Evolutionary conservation across 2,113 vertebrate species (phyloP).

Genomic region (Aix galericulata): DNA sequence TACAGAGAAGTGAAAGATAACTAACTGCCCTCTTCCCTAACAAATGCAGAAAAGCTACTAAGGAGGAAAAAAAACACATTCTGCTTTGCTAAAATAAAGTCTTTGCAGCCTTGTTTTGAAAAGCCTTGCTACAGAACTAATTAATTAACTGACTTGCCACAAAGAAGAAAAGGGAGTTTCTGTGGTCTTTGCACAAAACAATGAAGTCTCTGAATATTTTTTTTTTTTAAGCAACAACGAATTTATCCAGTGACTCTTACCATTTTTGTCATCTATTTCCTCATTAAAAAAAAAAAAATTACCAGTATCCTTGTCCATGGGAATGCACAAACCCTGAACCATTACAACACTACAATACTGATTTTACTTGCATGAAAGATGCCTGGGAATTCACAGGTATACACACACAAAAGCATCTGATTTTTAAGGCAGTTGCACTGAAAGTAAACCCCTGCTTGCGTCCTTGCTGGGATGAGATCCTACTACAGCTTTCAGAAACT

Average conservation of each 20-base stretch:
- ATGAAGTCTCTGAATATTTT: neutral
- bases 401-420: neutral
- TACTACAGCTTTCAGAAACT: neutral
- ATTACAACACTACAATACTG: neutral
- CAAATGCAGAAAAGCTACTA: neutral
- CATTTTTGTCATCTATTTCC: neutral
- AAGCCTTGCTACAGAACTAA: neutral
- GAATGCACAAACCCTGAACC: neutral
- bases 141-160: neutral
- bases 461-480: neutral
- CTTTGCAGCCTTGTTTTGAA: neutral
- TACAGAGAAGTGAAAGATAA: neutral
- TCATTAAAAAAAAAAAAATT: neutral
- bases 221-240: neutral
- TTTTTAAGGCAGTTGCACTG: neutral
- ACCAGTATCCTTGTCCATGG: neutral
- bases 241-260: neutral
- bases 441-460: neutral
- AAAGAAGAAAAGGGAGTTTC: neutral
- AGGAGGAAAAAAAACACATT: neutral
- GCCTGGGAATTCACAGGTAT: too few species aligned
- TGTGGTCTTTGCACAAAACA: neutral
- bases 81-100: neutral
- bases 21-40: neutral
- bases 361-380: neutral